Percentiles rank a stretch among this genome's conserved stretches.
Evolutionary conservation across 92 coral and sea anemone genomes (phyloP).

Genomic region (Epizoanthus stellaris): DNA sequence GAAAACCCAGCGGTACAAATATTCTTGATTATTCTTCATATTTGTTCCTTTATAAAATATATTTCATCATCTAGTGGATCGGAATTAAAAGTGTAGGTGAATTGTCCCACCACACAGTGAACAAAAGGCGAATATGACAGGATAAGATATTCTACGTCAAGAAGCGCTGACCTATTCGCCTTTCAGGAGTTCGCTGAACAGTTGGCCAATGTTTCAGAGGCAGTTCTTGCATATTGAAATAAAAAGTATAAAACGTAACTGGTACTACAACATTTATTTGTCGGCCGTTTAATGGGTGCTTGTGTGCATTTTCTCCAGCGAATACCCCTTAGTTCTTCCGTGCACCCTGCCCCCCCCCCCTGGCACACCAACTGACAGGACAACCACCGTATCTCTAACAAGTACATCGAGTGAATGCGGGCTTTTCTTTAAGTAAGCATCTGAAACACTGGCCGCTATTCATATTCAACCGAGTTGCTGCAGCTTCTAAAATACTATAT

Average conservation of each 20-base stretch:
- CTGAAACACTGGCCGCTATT: slow-evolving; percentile 16
- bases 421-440: background rate
- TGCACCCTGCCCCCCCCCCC: no score
- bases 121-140: background rate
- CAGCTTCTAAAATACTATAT: slow-evolving; percentile 10
- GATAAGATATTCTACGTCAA: background rate
- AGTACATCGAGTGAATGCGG: background rate
- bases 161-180: background rate
- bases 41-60: slow-evolving; percentile 69
- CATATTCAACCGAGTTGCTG: background rate
- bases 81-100: slow-evolving; percentile 23
- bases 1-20: slow-evolving; percentile 55
- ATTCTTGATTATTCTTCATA: slow-evolving; percentile 49
- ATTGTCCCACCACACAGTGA: slow-evolving; percentile 9
- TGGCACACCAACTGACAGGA: no score
- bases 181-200: background rate
- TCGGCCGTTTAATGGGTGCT: no score
- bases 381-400: no score
- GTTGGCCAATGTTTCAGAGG: slow-evolving; percentile 1
- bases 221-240: background rate
- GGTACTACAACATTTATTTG: no score
- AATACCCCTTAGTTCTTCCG: no score
- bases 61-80: slow-evolving; percentile 48
- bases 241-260: no score
- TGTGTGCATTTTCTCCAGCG: no score